phyloP scores from a whole-genome alignment of 2,113 vertebrate genomes.

The Rhinopomastus cyanomelas region DNA sequence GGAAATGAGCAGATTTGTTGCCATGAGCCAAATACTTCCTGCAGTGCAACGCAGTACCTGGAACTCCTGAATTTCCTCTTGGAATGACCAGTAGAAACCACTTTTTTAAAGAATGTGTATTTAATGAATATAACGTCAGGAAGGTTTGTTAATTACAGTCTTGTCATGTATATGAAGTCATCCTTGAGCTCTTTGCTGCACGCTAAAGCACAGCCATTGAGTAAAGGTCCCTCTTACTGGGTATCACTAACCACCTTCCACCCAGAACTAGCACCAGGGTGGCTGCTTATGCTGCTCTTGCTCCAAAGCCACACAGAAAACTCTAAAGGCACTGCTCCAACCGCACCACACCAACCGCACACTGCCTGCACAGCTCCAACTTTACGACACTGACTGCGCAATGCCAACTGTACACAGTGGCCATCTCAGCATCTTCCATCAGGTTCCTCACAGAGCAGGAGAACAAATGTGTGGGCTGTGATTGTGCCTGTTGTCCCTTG shows the following conservation, averaged over 20 bases:
- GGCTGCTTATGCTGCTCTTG: not conserved
- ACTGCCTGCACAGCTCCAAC: too few species aligned
- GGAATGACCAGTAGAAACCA: not conserved
- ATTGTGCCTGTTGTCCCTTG: not conserved
- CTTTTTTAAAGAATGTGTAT: not conserved
- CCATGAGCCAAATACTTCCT: not conserved
- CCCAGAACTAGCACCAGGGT: not conserved
- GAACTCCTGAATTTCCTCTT: not conserved
- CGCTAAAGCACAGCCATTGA: not conserved
- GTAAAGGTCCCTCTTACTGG: not conserved
- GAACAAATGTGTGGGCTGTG: not conserved
- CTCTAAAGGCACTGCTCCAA: not conserved
- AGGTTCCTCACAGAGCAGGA: not conserved
- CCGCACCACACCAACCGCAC: too few species aligned
- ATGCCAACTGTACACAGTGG: rapidly evolving
- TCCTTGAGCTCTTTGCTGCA: not conserved
- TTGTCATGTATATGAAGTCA: not conserved
- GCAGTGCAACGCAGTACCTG: not conserved
- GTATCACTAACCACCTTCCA: not conserved
- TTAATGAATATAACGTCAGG: not conserved
- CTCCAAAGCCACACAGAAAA: not conserved
- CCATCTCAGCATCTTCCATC: not conserved
- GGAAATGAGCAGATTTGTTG: not conserved
- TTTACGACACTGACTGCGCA: too few species aligned
- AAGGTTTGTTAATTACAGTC: not conserved